These are phyloP conservation scores for Esperia sulphurella DNA, from an alignment of 2,888 invertebrate genomes.

Conservation along the genomic window DNA sequence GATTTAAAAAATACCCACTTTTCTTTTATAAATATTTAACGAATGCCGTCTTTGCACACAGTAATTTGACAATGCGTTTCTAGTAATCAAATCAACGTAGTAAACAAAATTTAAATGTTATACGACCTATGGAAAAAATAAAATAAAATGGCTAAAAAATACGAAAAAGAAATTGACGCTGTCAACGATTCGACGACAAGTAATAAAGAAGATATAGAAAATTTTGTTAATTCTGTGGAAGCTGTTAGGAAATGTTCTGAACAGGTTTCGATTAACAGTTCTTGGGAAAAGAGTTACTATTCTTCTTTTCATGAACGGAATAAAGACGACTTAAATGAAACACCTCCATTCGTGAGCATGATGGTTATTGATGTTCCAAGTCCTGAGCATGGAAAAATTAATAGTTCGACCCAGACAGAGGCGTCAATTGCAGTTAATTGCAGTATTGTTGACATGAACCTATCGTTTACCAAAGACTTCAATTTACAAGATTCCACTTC, in stretches of 20 bases:
- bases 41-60: too few relatives aligned
- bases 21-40: too few relatives aligned
- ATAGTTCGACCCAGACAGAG: conserved; percentile 51
- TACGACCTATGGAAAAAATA: neutral
- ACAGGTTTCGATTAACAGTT: conserved; percentile 41
- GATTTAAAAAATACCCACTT: too few relatives aligned
- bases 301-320: conserved; percentile 34
- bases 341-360: conserved; percentile 52
- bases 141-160: conserved; percentile 19
- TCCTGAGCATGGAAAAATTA: conserved; percentile 36
- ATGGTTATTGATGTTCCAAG: conserved; percentile 46
- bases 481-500: conserved; percentile 38
- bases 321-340: conserved; percentile 37
- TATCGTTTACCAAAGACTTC: conserved; percentile 52
- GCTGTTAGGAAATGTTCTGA: conserved; percentile 50
- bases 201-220: conserved; percentile 22
- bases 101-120: neutral
- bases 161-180: conserved; percentile 26
- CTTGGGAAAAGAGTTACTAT: conserved; percentile 53
- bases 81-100: too few relatives aligned
- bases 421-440: conserved; percentile 31
- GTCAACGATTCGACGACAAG: conserved; percentile 33
- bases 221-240: conserved; percentile 46
- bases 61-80: too few relatives aligned
- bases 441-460: conserved; percentile 42